phyloP scores from a whole-genome alignment of 2,888 invertebrate genomes.

The Drosophila algonquin region DNA sequence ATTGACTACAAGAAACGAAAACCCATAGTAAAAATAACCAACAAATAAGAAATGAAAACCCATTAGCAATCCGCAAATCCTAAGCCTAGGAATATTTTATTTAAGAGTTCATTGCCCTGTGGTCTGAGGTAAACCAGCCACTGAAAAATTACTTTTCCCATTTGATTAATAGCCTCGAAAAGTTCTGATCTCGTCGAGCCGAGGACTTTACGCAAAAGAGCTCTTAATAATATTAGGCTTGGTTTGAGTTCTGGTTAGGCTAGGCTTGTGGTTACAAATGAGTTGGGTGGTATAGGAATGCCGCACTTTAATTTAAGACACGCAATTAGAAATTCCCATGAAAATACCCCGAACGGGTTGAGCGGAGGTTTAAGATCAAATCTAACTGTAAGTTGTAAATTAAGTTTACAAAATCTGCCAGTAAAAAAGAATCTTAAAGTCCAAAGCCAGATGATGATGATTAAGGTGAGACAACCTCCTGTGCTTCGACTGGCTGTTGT shows the following conservation, averaged over 20 bases:
- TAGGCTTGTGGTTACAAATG: too few species aligned
- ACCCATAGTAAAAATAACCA: too few species aligned
- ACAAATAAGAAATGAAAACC: too few species aligned
- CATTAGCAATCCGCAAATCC: too few species aligned
- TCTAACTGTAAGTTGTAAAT: neutral
- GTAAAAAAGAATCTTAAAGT: neutral
- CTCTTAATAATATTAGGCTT: conserved; percentile 32
- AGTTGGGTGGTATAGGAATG: too few species aligned
- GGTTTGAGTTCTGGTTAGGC: too few species aligned
- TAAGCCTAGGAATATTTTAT: too few species aligned
- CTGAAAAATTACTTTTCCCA: conserved; percentile 40
- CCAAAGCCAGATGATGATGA: neutral
- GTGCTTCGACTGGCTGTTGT: neutral
- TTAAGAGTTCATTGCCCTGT: too few species aligned
- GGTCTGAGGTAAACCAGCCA: conserved; percentile 13
- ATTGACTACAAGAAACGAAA: too few species aligned
- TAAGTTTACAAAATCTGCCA: neutral
- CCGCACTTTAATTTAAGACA: conserved; percentile 22
- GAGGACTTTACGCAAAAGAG: conserved; percentile 22
- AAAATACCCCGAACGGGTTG: conserved; percentile 22
- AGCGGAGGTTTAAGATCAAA: conserved; percentile 13
- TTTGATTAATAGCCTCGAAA: conserved; percentile 47
- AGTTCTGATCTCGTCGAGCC: neutral
- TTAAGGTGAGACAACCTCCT: neutral
- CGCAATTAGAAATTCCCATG: conserved; percentile 33